Evolutionary conservation across 2,113 vertebrate species (phyloP).

Genomic region (Pollachius pollachius): DNA sequence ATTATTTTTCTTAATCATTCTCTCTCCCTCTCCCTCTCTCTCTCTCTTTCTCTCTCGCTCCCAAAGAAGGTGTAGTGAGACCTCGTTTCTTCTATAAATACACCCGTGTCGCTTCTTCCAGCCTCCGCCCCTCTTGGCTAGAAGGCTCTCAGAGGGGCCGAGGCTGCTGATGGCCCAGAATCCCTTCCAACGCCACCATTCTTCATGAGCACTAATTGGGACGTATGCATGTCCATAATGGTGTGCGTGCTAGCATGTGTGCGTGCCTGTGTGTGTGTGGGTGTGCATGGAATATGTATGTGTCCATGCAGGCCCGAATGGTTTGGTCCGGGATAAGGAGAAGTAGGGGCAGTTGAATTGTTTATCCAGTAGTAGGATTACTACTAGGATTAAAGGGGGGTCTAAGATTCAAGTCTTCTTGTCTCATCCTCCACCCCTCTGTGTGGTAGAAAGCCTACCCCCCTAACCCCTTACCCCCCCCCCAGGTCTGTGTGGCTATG

Average conservation of each 20-base stretch:
- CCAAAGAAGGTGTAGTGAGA: conserved; percentile 78
- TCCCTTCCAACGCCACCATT: conserved; percentile 63
- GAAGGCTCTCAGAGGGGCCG: conserved; percentile 74
- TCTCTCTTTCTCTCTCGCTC: conserved; percentile 57
- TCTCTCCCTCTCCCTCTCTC: conserved; percentile 48
- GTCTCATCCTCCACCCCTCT: conserved; percentile 34
- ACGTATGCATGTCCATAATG: conserved; percentile 57
- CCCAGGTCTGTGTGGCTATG: background rate
- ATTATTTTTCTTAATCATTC: conserved; percentile 79
- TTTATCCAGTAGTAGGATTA: conserved; percentile 69
- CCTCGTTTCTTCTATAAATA: conserved; percentile 83
- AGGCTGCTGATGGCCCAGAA: conserved; percentile 76
- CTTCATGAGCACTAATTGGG: conserved; percentile 71
- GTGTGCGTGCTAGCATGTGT: conserved; percentile 7
- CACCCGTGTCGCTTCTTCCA: conserved; percentile 60
- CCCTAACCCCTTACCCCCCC: conserved; percentile 26
- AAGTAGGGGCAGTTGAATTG: conserved; percentile 62
- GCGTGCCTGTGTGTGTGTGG: conserved; percentile 4
- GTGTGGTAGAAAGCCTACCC: conserved; percentile 49
- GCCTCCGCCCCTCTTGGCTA: conserved; percentile 64
- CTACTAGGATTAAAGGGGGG: conserved; percentile 67
- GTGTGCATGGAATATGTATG: conserved; percentile 11
- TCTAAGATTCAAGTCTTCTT: conserved; percentile 44
- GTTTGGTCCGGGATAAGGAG: conserved; percentile 53
- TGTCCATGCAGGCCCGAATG: conserved; percentile 1